These are phyloP conservation scores for Anisognathus igniventris DNA, from an alignment of 2,797 vertebrate species.

Conservation along the genomic window DNA sequence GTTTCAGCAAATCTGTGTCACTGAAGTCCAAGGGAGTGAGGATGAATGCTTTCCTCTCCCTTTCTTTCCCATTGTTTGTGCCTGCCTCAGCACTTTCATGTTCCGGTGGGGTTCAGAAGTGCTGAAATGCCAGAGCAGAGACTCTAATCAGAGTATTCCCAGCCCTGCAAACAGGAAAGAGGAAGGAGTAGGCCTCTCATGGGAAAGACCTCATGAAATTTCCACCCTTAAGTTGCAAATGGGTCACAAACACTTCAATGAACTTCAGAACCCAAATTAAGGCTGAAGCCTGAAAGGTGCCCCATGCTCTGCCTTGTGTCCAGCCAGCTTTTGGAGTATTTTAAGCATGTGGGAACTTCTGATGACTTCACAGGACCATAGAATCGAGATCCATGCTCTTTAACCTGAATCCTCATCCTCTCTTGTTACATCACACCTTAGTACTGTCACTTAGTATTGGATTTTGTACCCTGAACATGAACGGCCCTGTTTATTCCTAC, in stretches of 20 bases:
- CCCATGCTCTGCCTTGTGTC: background rate
- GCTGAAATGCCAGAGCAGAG: background rate
- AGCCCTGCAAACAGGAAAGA: conserved; percentile 17
- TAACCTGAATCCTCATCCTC: background rate
- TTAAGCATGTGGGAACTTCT: background rate
- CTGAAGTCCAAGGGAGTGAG: background rate
- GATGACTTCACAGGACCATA: background rate
- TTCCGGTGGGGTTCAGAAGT: background rate
- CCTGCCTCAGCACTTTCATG: conserved; percentile 23
- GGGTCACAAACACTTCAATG: background rate
- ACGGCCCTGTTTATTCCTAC: background rate
- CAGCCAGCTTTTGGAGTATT: background rate
- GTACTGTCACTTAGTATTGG: background rate
- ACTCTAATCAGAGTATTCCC: conserved; percentile 39
- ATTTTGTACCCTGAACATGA: background rate
- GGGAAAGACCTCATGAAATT: background rate
- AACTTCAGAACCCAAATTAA: background rate
- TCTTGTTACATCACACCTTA: background rate
- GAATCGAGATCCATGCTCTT: background rate
- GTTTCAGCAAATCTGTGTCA: background rate
- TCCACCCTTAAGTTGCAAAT: background rate
- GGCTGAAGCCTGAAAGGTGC: background rate
- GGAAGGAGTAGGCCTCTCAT: background rate
- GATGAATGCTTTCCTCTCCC: background rate
- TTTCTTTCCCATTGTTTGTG: conserved; percentile 23